phyloP scores from a whole-genome alignment of 2,888 invertebrate genomes.

The Ceramica pisi region DNA sequence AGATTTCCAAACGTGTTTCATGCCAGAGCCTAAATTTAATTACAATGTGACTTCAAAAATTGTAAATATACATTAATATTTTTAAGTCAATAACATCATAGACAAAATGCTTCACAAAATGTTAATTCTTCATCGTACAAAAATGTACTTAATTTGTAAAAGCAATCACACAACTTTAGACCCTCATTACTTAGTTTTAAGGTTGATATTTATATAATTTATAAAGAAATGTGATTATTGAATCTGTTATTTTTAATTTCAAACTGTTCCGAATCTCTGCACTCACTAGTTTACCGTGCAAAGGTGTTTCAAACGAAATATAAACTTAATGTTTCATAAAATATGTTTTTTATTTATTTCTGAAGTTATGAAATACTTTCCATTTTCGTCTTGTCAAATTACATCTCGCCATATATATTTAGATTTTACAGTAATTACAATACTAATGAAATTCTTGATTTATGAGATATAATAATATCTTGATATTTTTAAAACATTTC shows the following conservation, averaged over 20 bases:
- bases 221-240: slow-evolving; percentile 69
- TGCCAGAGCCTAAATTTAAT: slow-evolving; percentile 28
- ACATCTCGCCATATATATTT: not conserved
- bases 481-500: not conserved
- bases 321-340: slow-evolving; percentile 66
- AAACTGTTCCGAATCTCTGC: slow-evolving; percentile 78
- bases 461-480: not conserved
- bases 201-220: slow-evolving; percentile 63
- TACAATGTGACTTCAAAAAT: slow-evolving; percentile 40
- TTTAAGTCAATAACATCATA: not conserved
- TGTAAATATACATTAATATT: slow-evolving; percentile 38
- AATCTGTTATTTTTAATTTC: slow-evolving; percentile 70
- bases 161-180: slow-evolving; percentile 57
- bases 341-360: slow-evolving; percentile 32
- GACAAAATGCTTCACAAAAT: slow-evolving; percentile 21
- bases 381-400: not conserved
- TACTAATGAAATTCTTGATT: not conserved
- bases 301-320: slow-evolving; percentile 69
- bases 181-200: slow-evolving; percentile 49
- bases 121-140: slow-evolving; percentile 63
- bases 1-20: slow-evolving; percentile 22
- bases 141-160: slow-evolving; percentile 70
- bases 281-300: slow-evolving; percentile 79
- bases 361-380: not conserved
- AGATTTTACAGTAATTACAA: not conserved